These are phyloP conservation scores for Betta splendens DNA, from an alignment of 2,797 vertebrate genomes.

Conservation along the genomic window DNA sequence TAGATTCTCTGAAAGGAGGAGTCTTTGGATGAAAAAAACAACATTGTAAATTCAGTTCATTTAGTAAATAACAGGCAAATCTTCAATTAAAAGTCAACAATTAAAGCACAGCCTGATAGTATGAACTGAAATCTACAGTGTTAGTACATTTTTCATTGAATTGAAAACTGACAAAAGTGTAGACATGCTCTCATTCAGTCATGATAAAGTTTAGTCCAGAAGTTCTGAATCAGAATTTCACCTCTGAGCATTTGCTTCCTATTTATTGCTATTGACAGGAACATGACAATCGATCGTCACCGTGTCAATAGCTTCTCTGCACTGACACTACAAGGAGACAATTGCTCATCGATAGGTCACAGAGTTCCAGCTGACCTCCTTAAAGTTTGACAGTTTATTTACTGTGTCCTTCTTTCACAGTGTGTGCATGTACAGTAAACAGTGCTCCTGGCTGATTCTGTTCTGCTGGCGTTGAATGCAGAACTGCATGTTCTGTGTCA, in stretches of 20 bases:
- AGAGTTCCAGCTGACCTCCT: constrained; percentile 15
- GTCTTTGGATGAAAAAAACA: no score
- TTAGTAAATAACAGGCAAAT: no score
- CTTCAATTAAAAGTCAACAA: no score
- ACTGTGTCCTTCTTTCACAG: neutral
- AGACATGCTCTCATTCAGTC: no score
- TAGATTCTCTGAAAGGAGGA: no score
- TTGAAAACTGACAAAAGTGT: no score
- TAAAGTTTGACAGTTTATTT: neutral
- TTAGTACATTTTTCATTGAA: no score
- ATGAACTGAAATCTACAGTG: no score
- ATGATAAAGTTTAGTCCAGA: neutral
- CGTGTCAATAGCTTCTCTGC: neutral
- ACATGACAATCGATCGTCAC: neutral
- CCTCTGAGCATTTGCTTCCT: neutral
- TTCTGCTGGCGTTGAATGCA: neutral
- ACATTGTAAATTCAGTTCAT: no score
- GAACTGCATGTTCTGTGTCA: neutral
- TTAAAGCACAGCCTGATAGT: no score
- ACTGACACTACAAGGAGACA: neutral
- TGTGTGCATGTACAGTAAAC: no score
- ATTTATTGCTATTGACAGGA: neutral
- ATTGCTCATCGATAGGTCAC: constrained; percentile 4
- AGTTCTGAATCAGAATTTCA: neutral
- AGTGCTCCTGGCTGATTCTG: neutral